Percentiles rank a stretch among this genome's conserved stretches.
These are phyloP conservation scores for Hydrotaea diabolus DNA, from an alignment of 2,888 invertebrate genomes.

Conservation along the genomic window DNA sequence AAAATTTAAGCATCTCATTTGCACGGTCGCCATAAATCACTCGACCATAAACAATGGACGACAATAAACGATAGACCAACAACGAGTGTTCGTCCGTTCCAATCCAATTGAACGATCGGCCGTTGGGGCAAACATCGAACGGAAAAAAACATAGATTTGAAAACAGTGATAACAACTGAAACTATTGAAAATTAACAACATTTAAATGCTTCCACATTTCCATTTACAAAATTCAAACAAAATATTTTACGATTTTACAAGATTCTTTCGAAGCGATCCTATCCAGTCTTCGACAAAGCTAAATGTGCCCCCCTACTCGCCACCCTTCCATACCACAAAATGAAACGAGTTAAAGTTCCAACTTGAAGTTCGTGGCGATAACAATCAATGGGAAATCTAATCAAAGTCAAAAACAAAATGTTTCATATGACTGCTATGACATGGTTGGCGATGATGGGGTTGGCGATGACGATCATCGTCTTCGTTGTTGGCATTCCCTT, in stretches of 20 bases:
- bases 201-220: slow-evolving; percentile 67
- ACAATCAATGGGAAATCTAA: slow-evolving; percentile 61
- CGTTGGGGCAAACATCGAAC: neutral
- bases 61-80: neutral
- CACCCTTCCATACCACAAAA: slow-evolving; percentile 9
- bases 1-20: slow-evolving; percentile 63
- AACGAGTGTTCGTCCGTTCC: neutral
- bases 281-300: neutral
- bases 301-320: no score
- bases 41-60: slow-evolving; percentile 22
- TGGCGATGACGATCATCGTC: slow-evolving; percentile 21
- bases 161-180: slow-evolving; percentile 52
- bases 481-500: slow-evolving; percentile 49
- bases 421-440: slow-evolving; percentile 49
- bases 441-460: neutral
- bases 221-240: slow-evolving; percentile 33
- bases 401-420: slow-evolving; percentile 40
- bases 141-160: neutral
- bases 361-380: slow-evolving; percentile 43
- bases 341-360: slow-evolving; percentile 52
- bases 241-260: slow-evolving; percentile 20
- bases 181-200: slow-evolving; percentile 66
- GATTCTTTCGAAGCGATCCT: neutral
- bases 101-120: no score
- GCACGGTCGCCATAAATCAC: slow-evolving; percentile 61